Evolutionary conservation across 37 sponge, comb jelly and placozoan species (phyloP), one percentile per base, ranked within the genome.

Genomic region (Dysidea cf. avara): DNA sequence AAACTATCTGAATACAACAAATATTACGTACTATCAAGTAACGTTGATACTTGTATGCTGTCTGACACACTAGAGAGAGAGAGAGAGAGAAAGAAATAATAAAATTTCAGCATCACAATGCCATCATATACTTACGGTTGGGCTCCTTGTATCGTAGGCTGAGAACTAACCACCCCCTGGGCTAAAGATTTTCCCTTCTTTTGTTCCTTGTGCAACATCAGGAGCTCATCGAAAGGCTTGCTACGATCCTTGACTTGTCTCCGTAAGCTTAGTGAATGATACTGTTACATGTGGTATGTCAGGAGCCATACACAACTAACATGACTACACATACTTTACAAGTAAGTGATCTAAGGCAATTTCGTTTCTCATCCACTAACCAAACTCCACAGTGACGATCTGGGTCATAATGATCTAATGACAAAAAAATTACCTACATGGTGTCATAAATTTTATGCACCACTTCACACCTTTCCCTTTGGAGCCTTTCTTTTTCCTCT

Each of bases 341-440:
- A 3, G 80, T 83, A 57, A 92, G 79, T 17, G 92, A 92, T 26
- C 68, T 80, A 26, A 49, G 40, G 38, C 92, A 92, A 30, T 74
- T 49, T 29, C 55, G 76, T 56, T 61, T 65, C 9, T 83, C 82
- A 17, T 59, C 72, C 0, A 72, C 70, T 22, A 83, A 33, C 88
- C 87, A 92, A 26, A 92, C 92, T 30, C 92, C 88, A 78, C 92
- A 92, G 72, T 92, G 92, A 28, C 61, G 49, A 56, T 86, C 76
- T 0, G 80, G 84, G 53, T 87, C 78, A 55, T 70, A 83, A 18
- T 81, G n/a, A 32, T 53, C 48, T 25, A 33, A 18, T 50, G 17
- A 34, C 30, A 16, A 18, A 3, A 16, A 50, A 3, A 21, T 36
- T 1, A 35, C 40, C 40, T 43, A 43, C 7, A 25, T 21, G 7